These are phyloP conservation scores for Bilobella aurantiaca DNA, from an alignment of 1,140 invertebrate species.

Conservation along the genomic window DNA sequence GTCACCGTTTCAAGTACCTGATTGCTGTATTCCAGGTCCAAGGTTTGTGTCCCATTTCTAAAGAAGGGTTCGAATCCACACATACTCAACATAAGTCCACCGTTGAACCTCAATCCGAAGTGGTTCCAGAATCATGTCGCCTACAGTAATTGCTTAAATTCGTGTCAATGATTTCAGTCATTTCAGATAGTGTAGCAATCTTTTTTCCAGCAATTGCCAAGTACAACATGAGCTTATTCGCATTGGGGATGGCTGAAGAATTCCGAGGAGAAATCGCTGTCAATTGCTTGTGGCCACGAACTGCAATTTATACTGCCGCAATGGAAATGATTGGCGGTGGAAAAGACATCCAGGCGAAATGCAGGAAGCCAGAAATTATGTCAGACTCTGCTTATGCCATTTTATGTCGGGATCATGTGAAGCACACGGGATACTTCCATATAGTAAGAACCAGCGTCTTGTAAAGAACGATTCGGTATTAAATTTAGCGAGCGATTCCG, in stretches of 20 bases:
- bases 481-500: too few relatives aligned
- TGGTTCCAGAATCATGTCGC: slow-evolving; percentile 78
- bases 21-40: slow-evolving; percentile 58
- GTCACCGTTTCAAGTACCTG: neutral
- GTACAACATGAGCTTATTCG: slow-evolving; percentile 99
- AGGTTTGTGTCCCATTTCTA: slow-evolving; percentile 80
- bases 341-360: slow-evolving; percentile 45
- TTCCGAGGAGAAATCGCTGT: slow-evolving; percentile 76
- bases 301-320: slow-evolving; percentile 88
- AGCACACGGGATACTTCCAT: slow-evolving; percentile 78
- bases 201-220: slow-evolving; percentile 96
- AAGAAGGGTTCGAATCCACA: slow-evolving; percentile 83
- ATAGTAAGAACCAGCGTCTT: too few relatives aligned
- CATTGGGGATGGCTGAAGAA: slow-evolving; percentile 90
- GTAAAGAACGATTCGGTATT: too few relatives aligned
- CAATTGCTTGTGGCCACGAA: slow-evolving; percentile 88
- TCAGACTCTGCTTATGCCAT: slow-evolving; percentile 90
- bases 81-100: slow-evolving; percentile 91
- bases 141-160: slow-evolving; percentile 3
- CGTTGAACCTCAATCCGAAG: slow-evolving; percentile 72
- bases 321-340: slow-evolving; percentile 78
- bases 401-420: slow-evolving; percentile 63
- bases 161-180: neutral
- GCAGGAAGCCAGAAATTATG: slow-evolving; percentile 83
- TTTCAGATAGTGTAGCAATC: slow-evolving; percentile 34